Evolutionary conservation across 2,113 vertebrate species (phyloP).

Genomic region (Grammomys surdaster): DNA sequence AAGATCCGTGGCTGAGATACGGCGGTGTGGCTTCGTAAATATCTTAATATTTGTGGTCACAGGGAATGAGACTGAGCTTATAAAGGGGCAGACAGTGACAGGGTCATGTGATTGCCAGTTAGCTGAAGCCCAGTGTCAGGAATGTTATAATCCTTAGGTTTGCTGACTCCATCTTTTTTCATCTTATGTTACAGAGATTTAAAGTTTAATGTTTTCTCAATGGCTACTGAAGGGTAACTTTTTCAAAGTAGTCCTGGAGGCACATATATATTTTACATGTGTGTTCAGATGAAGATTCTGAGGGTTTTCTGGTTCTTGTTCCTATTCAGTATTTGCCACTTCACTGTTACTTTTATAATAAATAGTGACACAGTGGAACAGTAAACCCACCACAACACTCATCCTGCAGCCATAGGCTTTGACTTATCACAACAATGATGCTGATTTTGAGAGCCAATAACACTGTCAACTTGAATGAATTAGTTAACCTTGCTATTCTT

Average conservation of each 20-base stretch:
- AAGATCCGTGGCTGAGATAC: not conserved
- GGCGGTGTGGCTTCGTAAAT: not conserved
- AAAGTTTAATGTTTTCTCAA: not conserved
- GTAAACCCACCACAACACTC: not conserved
- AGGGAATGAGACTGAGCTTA: not conserved
- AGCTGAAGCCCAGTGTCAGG: not conserved
- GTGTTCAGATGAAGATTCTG: slow-evolving; percentile 24
- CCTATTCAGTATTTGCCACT: not conserved
- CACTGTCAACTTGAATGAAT: not conserved
- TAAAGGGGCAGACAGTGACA: not conserved
- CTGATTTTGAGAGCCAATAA: not conserved
- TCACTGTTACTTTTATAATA: not conserved
- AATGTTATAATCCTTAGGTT: not conserved
- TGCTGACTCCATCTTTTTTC: not conserved
- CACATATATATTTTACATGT: not conserved
- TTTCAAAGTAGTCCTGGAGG: not conserved
- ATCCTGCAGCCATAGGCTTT: not conserved
- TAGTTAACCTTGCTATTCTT: not conserved
- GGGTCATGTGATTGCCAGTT: not conserved
- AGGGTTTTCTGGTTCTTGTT: slow-evolving; percentile 12
- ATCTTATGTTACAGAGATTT: not conserved
- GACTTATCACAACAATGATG: not conserved
- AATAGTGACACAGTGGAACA: not conserved
- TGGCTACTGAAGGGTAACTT: not conserved
- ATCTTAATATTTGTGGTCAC: not conserved